Conservation (phyloP, 2,113 vertebrate genomes). For the Pholis gunnellus region DNA sequence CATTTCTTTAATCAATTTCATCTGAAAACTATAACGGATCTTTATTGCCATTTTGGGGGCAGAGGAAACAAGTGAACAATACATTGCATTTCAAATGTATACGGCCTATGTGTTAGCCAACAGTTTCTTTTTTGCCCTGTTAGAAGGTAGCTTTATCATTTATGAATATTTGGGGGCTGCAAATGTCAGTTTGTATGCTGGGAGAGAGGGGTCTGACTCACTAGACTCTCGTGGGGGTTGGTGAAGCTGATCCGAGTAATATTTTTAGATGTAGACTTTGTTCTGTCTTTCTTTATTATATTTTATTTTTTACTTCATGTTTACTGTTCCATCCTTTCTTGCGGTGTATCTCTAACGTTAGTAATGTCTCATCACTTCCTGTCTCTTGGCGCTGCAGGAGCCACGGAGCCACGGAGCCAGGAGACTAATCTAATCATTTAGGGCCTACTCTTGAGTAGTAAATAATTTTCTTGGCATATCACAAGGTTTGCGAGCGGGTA, state of each 20-base stretch:
- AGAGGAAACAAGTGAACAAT: neutral
- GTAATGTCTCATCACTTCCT: conserved; percentile 44
- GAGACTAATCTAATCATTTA: conserved; percentile 75
- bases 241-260: conserved; percentile 19
- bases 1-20: neutral
- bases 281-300: conserved; percentile 4
- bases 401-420: conserved; percentile 45
- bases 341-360: conserved; percentile 12
- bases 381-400: conserved; percentile 33
- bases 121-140: too few species aligned
- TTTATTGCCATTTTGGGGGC: neutral
- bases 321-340: conserved; percentile 9
- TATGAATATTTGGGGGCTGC: conserved; percentile 26
- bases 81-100: neutral
- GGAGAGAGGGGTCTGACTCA: conserved; percentile 52
- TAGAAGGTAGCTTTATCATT: neutral
- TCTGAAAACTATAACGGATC: neutral
- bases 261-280: conserved; percentile 21
- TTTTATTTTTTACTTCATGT: conserved; percentile 6
- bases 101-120: neutral
- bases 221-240: neutral
- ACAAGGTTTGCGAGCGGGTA: conserved; percentile 5
- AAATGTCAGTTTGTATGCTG: conserved; percentile 15
- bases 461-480: conserved; percentile 69
- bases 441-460: conserved; percentile 50